Percentiles rank a stretch among this genome's conserved stretches.
Conservation (phyloP, 1,140 invertebrate genomes). For the Zaprionus tsacasi region DNA sequence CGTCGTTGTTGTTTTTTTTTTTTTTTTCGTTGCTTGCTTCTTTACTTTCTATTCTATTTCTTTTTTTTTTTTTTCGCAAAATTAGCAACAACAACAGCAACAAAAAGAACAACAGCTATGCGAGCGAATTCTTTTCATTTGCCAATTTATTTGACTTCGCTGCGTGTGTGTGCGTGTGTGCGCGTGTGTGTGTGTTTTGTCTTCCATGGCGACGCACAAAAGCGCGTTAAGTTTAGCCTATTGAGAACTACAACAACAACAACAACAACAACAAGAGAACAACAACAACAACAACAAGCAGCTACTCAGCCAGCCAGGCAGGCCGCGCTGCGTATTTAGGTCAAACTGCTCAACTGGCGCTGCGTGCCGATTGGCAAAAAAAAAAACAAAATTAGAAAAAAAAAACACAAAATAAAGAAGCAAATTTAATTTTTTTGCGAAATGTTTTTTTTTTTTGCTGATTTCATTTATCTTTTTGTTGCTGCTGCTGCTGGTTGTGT, state of each 20-base stretch:
- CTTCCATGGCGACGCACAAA: slow-evolving; percentile 55
- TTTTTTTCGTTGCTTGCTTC: slow-evolving; percentile 43
- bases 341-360: slow-evolving; percentile 69
- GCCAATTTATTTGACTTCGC: slow-evolving; percentile 42
- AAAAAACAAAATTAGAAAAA: slow-evolving; percentile 14
- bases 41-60: slow-evolving; percentile 25
- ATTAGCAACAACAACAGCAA: slow-evolving; percentile 58
- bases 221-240: slow-evolving; percentile 61
- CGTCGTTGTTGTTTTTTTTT: slow-evolving; percentile 45
- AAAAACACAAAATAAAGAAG: slow-evolving; percentile 11
- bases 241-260: slow-evolving; percentile 46
- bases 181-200: slow-evolving; percentile 16
- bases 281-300: slow-evolving; percentile 26
- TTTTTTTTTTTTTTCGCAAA: slow-evolving; percentile 57
- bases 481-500: slow-evolving; percentile 31
- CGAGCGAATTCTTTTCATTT: slow-evolving; percentile 49
- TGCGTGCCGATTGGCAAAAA: slow-evolving; percentile 74
- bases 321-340: slow-evolving; percentile 58
- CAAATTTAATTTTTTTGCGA: slow-evolving; percentile 39
- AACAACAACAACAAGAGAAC: slow-evolving; percentile 20
- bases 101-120: slow-evolving; percentile 39
- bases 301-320: slow-evolving; percentile 3
- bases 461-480: slow-evolving; percentile 69
- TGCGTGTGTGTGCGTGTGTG: neutral
- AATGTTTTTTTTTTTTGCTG: slow-evolving; percentile 45